Evolutionary conservation across 2,113 vertebrate genomes (phyloP), one percentile per base, ranked within the genome.

Genomic region (Gobio gobio): DNA sequence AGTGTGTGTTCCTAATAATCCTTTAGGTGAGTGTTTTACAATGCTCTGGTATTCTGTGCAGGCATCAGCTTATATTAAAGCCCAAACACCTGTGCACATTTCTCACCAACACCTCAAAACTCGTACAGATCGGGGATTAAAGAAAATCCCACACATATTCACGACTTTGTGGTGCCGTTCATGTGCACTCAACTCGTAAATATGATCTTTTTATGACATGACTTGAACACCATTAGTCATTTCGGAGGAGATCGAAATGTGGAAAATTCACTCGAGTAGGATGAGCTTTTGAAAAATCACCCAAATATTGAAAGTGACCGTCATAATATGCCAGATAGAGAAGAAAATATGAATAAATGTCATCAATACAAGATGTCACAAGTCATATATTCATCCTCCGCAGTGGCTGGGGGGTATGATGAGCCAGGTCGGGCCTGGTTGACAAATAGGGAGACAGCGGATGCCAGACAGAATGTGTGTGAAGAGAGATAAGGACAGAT

Each of bases 221-320:
- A 54, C 49, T 54, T 16, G 4, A 54, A 18, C 51, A 54, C 51
- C 16, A 6, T 54, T 54, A 54, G 16, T 18, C 16, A 20, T 68
- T 20, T 68, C 26, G 16, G 14, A 68, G 16, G 64, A 16, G 29
- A 36, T 1, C 6, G 13, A 16, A 64, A 33, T 36, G 8, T 68
- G 63, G 29, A 36, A 66, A 36, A 66, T 18, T 18, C 29, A 16
- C 13, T 33, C 7, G 24, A 64, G 61, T 14, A 14, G n/a, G 10
- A 61, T n/a, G 16, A 58, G 36, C 82, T 14, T 29, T 2, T 47
- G 56, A 63, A 20, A 47, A 63, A 75, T 76, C 2, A 63, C 22
- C 72, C 51, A 20, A 51, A 64, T 8, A 76, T 76, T 83, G 40
- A 76, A 64, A 33, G 58, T 49, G 70, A 83, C 40, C 75, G 2